Evolutionary conservation across 2,113 vertebrate genomes (phyloP), one percentile per base, ranked within the genome.

Genomic region (Oplegnathus fasciatus): DNA sequence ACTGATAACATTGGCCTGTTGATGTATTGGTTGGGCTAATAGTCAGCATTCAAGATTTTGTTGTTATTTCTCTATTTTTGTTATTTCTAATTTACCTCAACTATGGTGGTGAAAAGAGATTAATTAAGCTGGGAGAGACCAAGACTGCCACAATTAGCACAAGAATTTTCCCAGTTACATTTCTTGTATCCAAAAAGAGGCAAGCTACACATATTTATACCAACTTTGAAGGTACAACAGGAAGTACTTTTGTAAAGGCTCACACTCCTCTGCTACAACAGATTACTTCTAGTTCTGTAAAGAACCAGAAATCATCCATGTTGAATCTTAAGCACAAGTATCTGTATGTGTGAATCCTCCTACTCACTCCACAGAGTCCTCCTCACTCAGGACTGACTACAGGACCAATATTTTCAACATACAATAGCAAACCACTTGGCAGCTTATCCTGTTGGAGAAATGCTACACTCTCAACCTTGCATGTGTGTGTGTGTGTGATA

Each of bases 401-500:
- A 40, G 50, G 66, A 86, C 80, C 71, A 69, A 79, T 73, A 84
- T 84, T 82, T 85, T 75, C 67, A 69, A 68, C 75, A 75, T 87
- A 82, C 77, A 91, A 88, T 82, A 78, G 73, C 48, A 75, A 87
- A 90, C 79, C 86, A 80, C 87, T 91, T 88, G 84, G 79, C 89
- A 87, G 82, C 86, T 89, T 78, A 84, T 92, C 82, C 68, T 78
- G 84, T 40, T 82, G 61, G 75, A 86, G 90, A 85, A 88, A 86
- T 55, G 58, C 40, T 82, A 75, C 78, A 76, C 87, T 80, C 75
- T 83, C 83, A 87, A 78, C 86, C 84, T 82, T 58, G 50, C 40
- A 40, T 66, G 72, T 76, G 73, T 60, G 54, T 73, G 70, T 76
- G 79, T 78, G 84, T 87, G 84, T 85, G 72, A 90, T 86, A 85